Evolutionary conservation across 2,797 vertebrate species (phyloP).

Genomic region (Poecilia gillii): DNA sequence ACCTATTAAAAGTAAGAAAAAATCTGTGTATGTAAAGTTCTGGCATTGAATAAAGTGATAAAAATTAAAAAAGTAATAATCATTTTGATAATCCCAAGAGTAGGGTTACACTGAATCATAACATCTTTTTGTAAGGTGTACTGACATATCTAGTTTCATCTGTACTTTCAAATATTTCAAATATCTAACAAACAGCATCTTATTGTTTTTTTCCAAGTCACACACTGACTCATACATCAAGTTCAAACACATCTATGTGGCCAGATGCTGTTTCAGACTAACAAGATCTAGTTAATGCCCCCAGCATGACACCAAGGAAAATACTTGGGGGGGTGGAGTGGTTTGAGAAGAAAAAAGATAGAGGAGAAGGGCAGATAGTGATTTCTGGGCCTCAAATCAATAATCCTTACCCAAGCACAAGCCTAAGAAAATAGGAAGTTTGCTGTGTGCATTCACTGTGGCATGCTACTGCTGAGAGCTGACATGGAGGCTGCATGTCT

Average conservation of each 20-base stretch:
- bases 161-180: background rate
- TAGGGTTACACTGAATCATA: background rate
- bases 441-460: constrained; percentile 69
- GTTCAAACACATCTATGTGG: constrained; percentile 44
- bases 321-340: constrained; percentile 55
- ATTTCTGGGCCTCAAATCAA: constrained; percentile 78
- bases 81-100: background rate
- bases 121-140: background rate
- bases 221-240: constrained; percentile 25
- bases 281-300: constrained; percentile 78
- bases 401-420: constrained; percentile 67
- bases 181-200: background rate
- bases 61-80: background rate
- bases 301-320: constrained; percentile 74
- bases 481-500: constrained; percentile 68
- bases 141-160: background rate
- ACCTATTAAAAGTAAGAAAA: background rate
- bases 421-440: constrained; percentile 72
- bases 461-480: constrained; percentile 70
- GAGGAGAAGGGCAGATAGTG: constrained; percentile 52
- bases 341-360: background rate
- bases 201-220: constrained; percentile 19
- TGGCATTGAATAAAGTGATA: background rate
- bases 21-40: background rate
- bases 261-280: constrained; percentile 66